These are phyloP conservation scores for Parambassis ranga DNA, from an alignment of 2,797 vertebrate species.

Conservation along the genomic window DNA sequence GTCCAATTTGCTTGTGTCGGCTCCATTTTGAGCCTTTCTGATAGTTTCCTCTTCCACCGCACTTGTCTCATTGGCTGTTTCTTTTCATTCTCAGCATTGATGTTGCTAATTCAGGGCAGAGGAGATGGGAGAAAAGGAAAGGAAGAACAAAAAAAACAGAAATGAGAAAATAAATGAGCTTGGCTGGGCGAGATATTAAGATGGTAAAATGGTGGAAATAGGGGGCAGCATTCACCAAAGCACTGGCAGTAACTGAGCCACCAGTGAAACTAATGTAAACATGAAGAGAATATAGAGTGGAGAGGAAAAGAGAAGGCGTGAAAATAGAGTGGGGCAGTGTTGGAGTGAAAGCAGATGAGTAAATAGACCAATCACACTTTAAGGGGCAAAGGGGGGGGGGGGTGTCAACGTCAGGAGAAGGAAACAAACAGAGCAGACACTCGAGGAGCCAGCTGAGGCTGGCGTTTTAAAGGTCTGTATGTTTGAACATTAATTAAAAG, in stretches of 20 bases:
- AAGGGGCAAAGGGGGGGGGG: conserved; percentile 12
- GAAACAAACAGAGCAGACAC: conserved; percentile 35
- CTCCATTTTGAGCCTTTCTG: conserved; percentile 66
- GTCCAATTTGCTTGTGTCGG: conserved; percentile 47
- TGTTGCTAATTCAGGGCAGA: conserved; percentile 52
- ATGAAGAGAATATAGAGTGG: conserved; percentile 63
- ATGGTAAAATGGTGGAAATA: conserved; percentile 52
- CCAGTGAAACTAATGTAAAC: conserved; percentile 63
- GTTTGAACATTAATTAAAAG: conserved; percentile 87
- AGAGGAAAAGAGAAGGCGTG: conserved; percentile 45
- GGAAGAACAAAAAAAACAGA: background rate
- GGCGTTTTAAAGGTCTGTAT: conserved; percentile 75
- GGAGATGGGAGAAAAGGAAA: background rate
- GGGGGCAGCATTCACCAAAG: conserved; percentile 44
- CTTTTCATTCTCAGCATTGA: conserved; percentile 57
- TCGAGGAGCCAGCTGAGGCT: conserved; percentile 30
- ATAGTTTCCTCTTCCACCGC: conserved; percentile 17
- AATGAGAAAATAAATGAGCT: conserved; percentile 20
- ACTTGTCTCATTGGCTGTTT: conserved; percentile 37
- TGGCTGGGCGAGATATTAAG: conserved; percentile 34
- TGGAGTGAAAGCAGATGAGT: conserved; percentile 38
- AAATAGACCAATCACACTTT: conserved; percentile 39
- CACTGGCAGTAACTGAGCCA: conserved; percentile 38
- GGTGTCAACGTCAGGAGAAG: conserved; percentile 1
- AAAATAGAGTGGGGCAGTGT: conserved; percentile 42